Conservation (phyloP, 92 coral and sea anemone species). For the Anthopleura xanthogrammica region DNA sequence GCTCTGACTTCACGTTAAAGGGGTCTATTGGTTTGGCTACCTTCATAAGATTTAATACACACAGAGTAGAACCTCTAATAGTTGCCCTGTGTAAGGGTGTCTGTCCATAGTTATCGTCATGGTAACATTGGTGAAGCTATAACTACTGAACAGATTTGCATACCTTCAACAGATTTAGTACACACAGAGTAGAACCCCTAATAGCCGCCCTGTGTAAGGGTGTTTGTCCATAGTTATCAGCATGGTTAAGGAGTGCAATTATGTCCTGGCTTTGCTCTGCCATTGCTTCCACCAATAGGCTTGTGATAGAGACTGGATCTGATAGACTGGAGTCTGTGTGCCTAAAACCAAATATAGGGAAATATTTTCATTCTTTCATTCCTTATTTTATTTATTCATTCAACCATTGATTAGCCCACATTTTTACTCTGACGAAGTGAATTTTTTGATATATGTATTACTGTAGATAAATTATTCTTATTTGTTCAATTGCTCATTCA, state of each 20-base stretch:
- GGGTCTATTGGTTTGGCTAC: neutral
- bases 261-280: conserved; percentile 62
- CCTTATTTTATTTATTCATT: neutral
- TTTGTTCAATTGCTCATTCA: no score
- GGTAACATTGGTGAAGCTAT: neutral
- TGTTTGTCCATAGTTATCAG: conserved; percentile 80
- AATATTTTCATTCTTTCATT: neutral
- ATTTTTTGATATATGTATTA: no score
- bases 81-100: conserved; percentile 82
- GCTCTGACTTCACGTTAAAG: no score
- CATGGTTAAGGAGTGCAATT: conserved; percentile 53
- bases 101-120: conserved; percentile 71
- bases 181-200: conserved; percentile 77
- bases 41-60: conserved; percentile 51
- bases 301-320: conserved; percentile 74
- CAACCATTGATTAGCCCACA: neutral
- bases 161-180: conserved; percentile 75
- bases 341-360: conserved; percentile 21
- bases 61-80: conserved; percentile 78
- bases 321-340: conserved; percentile 63
- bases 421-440: no score
- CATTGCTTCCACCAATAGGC: conserved; percentile 78
- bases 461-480: no score
- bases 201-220: conserved; percentile 80
- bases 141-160: neutral